These are phyloP conservation scores for Matsumurasca onukii DNA, from an alignment of 1,140 invertebrate species.

Conservation along the genomic window DNA sequence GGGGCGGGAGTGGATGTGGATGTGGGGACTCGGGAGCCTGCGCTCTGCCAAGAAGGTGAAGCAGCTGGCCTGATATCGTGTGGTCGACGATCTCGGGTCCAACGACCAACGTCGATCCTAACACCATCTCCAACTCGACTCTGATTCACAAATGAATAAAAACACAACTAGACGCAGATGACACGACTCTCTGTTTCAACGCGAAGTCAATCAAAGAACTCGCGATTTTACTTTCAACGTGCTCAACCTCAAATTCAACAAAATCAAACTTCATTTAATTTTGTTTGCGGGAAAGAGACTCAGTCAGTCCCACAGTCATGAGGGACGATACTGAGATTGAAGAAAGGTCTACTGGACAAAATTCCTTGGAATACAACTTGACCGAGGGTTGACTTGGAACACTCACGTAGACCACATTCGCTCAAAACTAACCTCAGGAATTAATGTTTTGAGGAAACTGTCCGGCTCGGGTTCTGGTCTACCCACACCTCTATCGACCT, in stretches of 20 bases:
- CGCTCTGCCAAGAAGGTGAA: too few species aligned
- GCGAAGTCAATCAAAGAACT: too few species aligned
- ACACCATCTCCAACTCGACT: too few species aligned
- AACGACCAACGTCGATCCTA: too few species aligned
- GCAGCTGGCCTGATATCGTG: too few species aligned
- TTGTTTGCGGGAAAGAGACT: background rate
- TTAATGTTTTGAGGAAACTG: background rate
- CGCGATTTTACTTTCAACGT: too few species aligned
- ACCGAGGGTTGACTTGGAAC: background rate
- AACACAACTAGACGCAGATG: too few species aligned
- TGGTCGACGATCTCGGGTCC: too few species aligned
- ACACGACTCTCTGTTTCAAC: too few species aligned
- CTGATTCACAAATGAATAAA: too few species aligned
- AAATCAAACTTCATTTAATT: background rate
- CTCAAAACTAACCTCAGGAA: background rate
- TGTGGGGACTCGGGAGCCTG: too few species aligned
- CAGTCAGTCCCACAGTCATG: background rate
- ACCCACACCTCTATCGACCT: background rate
- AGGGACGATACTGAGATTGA: background rate
- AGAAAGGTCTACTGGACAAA: background rate
- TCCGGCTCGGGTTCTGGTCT: background rate
- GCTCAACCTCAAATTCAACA: background rate
- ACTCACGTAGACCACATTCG: background rate
- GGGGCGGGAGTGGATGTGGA: too few species aligned
- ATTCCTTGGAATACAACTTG: background rate